Conservation (phyloP, 2,113 vertebrate genomes). For the Ascaphus truei region DNA sequence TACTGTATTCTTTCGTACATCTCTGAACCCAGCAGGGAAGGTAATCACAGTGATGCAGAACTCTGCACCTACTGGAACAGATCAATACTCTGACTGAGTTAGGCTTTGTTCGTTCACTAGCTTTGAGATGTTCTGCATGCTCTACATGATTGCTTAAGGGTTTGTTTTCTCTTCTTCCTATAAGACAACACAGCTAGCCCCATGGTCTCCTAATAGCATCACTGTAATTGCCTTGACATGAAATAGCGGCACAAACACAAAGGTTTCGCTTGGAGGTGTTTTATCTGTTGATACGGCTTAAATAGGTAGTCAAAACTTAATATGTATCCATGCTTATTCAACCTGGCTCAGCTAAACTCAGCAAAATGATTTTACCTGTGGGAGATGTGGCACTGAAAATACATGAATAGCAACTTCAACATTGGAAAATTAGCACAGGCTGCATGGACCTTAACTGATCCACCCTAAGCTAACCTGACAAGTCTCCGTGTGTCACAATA, state of each 20-base stretch:
- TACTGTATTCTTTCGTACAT: slow-evolving; percentile 83
- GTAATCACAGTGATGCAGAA: slow-evolving; percentile 74
- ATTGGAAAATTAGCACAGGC: slow-evolving; percentile 43
- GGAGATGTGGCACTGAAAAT: slow-evolving; percentile 21
- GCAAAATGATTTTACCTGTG: slow-evolving; percentile 47
- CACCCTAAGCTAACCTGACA: slow-evolving; percentile 17
- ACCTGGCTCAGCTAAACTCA: slow-evolving; percentile 38
- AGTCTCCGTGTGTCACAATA: background rate
- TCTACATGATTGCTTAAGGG: slow-evolving; percentile 97
- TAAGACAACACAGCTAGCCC: slow-evolving; percentile 56
- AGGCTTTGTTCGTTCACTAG: slow-evolving; percentile 88
- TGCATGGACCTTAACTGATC: slow-evolving; percentile 30
- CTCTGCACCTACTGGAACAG: slow-evolving; percentile 85
- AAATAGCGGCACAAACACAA: slow-evolving; percentile 66
- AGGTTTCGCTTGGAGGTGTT: slow-evolving; percentile 55
- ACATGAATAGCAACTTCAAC: slow-evolving; percentile 15
- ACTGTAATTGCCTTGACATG: slow-evolving; percentile 71
- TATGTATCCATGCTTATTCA: slow-evolving; percentile 39
- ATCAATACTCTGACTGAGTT: slow-evolving; percentile 89
- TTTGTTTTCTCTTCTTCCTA: slow-evolving; percentile 74
- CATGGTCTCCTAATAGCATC: slow-evolving; percentile 67
- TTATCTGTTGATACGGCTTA: slow-evolving; percentile 60
- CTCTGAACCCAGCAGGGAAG: slow-evolving; percentile 79
- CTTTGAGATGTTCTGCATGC: slow-evolving; percentile 87
- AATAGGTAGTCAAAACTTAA: slow-evolving; percentile 43